Evolutionary conservation across 2,113 vertebrate species (phyloP).

Genomic region (Siniperca chuatsi): DNA sequence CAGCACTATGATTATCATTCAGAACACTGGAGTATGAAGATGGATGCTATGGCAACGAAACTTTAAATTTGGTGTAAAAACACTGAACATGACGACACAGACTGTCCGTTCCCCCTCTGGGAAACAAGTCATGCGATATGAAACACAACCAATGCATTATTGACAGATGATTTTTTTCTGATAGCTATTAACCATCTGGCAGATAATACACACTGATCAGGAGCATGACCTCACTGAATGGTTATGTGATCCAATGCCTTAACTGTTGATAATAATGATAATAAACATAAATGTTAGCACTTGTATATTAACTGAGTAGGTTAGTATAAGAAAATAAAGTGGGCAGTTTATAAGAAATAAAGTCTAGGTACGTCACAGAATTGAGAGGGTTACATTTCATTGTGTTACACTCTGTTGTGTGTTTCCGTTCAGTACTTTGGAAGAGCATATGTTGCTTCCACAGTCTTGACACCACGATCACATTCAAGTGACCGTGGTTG

Average conservation of each 20-base stretch:
- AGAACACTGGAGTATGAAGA: background rate
- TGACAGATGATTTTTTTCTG: background rate
- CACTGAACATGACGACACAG: background rate
- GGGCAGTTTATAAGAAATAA: background rate
- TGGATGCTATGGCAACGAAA: background rate
- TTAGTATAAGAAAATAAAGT: background rate
- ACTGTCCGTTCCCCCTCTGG: background rate
- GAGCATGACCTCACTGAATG: constrained; percentile 5
- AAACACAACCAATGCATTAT: background rate
- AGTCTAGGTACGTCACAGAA: background rate
- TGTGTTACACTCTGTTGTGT: background rate
- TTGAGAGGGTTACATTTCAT: background rate
- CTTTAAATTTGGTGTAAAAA: background rate
- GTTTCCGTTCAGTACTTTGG: constrained; percentile 2
- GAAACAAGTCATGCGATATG: background rate
- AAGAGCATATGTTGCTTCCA: background rate
- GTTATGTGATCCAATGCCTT: constrained; percentile 1
- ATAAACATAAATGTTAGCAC: background rate
- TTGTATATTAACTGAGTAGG: constrained; percentile 1
- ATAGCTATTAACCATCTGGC: constrained; percentile 12
- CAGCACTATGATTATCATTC: background rate
- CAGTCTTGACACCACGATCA: constrained; percentile 50
- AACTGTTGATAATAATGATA: background rate
- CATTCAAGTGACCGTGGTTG: constrained; percentile 53
- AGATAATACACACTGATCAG: constrained; percentile 9